A percentile compares a stretch with the other conserved stretches of the same genome.
Evolutionary conservation across 2,888 invertebrate genomes (phyloP).

Genomic region (Drepana falcataria): DNA sequence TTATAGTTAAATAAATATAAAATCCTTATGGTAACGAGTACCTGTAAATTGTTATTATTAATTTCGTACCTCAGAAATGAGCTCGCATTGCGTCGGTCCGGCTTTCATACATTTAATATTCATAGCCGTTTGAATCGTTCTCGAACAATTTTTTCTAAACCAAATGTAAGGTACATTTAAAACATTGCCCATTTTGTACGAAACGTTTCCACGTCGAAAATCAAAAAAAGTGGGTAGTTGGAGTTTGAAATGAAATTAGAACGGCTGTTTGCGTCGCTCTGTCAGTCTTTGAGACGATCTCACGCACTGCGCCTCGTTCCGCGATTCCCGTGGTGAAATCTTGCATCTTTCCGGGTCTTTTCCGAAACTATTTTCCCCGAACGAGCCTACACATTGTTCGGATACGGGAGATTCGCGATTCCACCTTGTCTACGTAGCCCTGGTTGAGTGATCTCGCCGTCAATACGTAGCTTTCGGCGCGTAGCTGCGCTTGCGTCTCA

Average conservation of each 20-base stretch:
- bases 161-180: not conserved
- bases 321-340: conserved; percentile 31
- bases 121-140: not conserved
- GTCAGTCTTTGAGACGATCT: conserved; percentile 56
- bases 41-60: no score
- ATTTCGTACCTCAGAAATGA: no score
- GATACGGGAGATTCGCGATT: conserved; percentile 12
- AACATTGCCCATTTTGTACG: not conserved
- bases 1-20: no score
- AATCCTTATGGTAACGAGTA: no score
- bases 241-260: conserved; percentile 1
- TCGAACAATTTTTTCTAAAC: not conserved
- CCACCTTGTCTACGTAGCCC: conserved; percentile 20
- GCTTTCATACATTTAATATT: not conserved
- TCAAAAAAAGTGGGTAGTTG: conserved; percentile 38
- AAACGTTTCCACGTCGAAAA: conserved; percentile 5
- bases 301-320: conserved; percentile 39
- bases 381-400: conserved; percentile 4
- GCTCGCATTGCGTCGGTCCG: not conserved
- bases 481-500: conserved; percentile 32
- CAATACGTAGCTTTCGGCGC: conserved; percentile 16
- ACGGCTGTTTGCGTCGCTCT: conserved; percentile 7
- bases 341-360: conserved; percentile 14
- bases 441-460: conserved; percentile 9
- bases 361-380: conserved; percentile 5